Conservation (phyloP, 2,888 invertebrate species). For the Ametastegia equiseti region DNA sequence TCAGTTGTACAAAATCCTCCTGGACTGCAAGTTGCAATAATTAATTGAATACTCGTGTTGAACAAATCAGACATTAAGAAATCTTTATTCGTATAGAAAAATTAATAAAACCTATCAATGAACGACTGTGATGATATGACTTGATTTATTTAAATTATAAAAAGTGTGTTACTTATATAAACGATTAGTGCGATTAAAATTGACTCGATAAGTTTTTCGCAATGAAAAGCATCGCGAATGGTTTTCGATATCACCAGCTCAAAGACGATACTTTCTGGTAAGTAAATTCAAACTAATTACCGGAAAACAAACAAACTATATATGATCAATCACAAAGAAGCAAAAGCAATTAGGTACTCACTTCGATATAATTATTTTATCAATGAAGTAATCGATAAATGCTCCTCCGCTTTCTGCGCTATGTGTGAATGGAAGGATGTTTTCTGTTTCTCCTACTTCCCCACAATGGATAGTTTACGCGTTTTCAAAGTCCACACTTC, state of each 20-base stretch:
- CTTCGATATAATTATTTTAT: not conserved
- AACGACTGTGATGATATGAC: not conserved
- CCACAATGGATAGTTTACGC: conserved; percentile 17
- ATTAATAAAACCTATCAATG: not conserved
- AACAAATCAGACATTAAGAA: too few relatives aligned
- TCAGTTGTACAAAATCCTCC: not conserved
- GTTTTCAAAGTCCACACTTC: not conserved
- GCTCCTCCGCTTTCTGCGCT: not conserved
- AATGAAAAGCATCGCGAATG: conserved; percentile 32
- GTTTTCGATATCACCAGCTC: conserved; percentile 35
- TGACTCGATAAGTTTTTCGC: not conserved
- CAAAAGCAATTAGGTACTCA: not conserved
- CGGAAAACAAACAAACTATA: not conserved
- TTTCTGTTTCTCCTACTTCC: not conserved
- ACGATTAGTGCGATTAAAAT: not conserved
- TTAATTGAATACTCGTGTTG: too few relatives aligned
- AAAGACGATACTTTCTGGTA: conserved; percentile 20
- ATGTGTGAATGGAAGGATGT: not conserved
- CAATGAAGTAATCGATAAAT: not conserved
- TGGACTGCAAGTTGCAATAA: too few relatives aligned
- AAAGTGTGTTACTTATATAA: not conserved
- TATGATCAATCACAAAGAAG: not conserved
- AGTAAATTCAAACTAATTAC: not conserved
- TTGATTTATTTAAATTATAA: not conserved
- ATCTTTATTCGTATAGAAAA: too few relatives aligned